Conservation (phyloP, 2,797 vertebrate genomes). For the Sebastes cheni region DNA sequence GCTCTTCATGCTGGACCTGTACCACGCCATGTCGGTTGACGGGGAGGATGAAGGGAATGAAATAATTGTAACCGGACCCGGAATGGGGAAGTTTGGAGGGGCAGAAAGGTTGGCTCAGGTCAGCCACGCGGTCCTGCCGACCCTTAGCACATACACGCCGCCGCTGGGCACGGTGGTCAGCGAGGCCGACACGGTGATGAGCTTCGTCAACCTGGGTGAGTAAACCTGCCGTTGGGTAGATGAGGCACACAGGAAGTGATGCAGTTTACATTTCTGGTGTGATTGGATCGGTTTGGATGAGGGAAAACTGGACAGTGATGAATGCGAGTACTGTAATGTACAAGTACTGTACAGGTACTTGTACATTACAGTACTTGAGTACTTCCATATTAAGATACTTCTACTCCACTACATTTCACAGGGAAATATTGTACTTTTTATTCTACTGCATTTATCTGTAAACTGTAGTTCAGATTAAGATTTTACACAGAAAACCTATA, state of each 20-base stretch:
- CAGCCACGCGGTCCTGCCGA: constrained; percentile 80
- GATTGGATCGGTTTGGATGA: neutral
- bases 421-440: neutral
- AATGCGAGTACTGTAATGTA: neutral
- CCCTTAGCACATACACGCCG: constrained; percentile 85
- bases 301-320: neutral
- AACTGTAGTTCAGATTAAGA: neutral
- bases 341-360: neutral
- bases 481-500: neutral
- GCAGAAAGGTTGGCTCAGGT: constrained; percentile 60
- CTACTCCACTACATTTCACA: neutral
- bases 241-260: neutral
- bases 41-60: constrained; percentile 79
- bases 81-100: constrained; percentile 40
- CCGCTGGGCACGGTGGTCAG: constrained; percentile 86
- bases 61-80: constrained; percentile 51
- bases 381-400: neutral
- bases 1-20: constrained; percentile 96
- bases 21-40: constrained; percentile 89
- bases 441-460: neutral
- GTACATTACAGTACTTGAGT: neutral
- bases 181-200: constrained; percentile 94
- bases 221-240: neutral
- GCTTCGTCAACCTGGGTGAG: constrained; percentile 97
- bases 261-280: neutral